Conservation (phyloP, 2,888 invertebrate genomes). For the Drosophila cracens region DNA sequence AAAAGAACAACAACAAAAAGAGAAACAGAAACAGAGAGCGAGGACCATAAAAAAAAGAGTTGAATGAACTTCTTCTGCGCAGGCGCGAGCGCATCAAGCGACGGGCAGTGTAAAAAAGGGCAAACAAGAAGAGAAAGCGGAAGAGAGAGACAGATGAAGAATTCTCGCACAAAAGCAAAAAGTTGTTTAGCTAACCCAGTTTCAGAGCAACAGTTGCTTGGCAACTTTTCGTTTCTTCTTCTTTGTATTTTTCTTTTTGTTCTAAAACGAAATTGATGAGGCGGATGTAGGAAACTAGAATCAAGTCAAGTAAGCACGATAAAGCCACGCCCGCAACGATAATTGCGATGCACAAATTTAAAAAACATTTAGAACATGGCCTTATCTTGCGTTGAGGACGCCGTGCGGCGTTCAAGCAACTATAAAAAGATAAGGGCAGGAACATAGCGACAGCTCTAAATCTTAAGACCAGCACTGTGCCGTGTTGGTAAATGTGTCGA, state of each 20-base stretch:
- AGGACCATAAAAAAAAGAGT: constrained; percentile 54
- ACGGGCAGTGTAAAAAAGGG: constrained; percentile 43
- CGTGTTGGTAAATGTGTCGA: constrained; percentile 27
- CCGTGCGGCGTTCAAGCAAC: constrained; percentile 13
- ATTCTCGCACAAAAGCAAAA: constrained; percentile 53
- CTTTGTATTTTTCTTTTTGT: constrained; percentile 20
- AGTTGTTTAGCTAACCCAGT: constrained; percentile 62
- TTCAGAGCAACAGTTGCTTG: constrained; percentile 56
- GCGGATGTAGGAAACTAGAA: constrained; percentile 60
- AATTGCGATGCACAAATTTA: constrained; percentile 19
- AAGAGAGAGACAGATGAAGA: constrained; percentile 22
- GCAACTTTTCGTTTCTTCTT: constrained; percentile 47
- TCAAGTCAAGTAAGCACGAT: constrained; percentile 18
- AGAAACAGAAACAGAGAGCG: constrained; percentile 25
- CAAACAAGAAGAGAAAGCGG: constrained; percentile 59
- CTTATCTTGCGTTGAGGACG: constrained; percentile 48
- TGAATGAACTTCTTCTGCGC: constrained; percentile 75
- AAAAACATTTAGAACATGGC: constrained; percentile 34
- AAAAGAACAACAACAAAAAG: constrained; percentile 26
- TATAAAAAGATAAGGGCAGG: constrained; percentile 35
- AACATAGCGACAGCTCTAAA: constrained; percentile 4
- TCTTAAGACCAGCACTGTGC: constrained; percentile 23
- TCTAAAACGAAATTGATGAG: constrained; percentile 50
- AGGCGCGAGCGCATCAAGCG: constrained; percentile 53
- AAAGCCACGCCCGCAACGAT: constrained; percentile 38